Conservation (phyloP, 2,888 invertebrate genomes). For the Lumbricus terrestris region DNA sequence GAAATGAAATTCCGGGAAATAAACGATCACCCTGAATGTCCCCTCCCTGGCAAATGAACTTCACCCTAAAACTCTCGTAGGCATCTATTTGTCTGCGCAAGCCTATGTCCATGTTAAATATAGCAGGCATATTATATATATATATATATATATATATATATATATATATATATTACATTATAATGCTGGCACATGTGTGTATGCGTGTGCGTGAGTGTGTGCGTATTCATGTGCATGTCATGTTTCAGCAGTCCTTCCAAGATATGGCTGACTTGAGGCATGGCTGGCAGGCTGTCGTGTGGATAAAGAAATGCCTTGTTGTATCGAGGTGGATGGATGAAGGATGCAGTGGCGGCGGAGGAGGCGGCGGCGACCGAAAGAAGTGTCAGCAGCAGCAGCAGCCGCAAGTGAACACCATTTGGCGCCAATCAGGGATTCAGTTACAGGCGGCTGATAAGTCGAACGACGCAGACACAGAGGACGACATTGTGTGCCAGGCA, state of each 20-base stretch:
- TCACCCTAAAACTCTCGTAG: too few species aligned
- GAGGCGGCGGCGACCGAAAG: background rate
- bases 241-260: background rate
- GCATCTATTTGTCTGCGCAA: too few species aligned
- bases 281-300: background rate
- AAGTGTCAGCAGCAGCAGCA: background rate
- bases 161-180: too few species aligned
- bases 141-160: too few species aligned
- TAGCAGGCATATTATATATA: too few species aligned
- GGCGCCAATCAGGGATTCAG: background rate
- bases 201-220: background rate
- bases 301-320: slow-evolving; percentile 3
- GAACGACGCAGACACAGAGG: background rate
- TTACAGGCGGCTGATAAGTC: background rate
- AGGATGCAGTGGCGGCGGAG: background rate
- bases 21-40: too few species aligned
- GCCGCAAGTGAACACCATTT: background rate
- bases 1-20: too few species aligned
- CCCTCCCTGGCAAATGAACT: too few species aligned
- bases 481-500: background rate
- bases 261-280: too few species aligned
- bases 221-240: background rate
- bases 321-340: background rate
- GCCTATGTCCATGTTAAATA: too few species aligned
- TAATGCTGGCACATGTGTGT: background rate